Conservation (phyloP, 2,888 invertebrate species). For the Drosophila colorata region DNA sequence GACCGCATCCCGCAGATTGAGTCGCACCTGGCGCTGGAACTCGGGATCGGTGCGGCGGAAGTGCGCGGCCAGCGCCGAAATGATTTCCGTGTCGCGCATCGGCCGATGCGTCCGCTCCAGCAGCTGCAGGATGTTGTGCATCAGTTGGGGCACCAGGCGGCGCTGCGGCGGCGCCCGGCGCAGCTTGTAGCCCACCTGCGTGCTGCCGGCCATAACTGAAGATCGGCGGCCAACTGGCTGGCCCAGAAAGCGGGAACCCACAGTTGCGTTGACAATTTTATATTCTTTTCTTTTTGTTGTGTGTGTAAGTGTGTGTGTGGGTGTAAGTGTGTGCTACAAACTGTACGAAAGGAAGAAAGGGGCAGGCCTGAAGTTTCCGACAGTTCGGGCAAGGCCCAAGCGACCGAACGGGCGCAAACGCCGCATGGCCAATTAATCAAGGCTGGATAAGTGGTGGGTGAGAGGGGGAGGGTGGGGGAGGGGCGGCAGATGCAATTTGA, state of each 20-base stretch:
- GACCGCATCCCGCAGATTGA: conserved; percentile 51
- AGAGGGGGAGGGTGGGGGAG: not conserved
- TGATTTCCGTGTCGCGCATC: conserved; percentile 45
- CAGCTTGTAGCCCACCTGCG: conserved; percentile 33
- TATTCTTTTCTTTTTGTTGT: not conserved
- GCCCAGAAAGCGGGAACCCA: not conserved
- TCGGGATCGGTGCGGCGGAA: conserved; percentile 58
- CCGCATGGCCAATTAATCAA: conserved; percentile 75
- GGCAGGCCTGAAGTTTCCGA: conserved; percentile 16
- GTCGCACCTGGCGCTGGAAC: conserved; percentile 54
- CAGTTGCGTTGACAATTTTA: not conserved
- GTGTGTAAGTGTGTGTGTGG: not conserved
- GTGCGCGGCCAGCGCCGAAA: conserved; percentile 13
- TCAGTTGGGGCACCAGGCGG: conserved; percentile 25
- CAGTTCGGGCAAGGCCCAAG: conserved; percentile 29
- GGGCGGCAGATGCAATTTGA: conserved; percentile 42
- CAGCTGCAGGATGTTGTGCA: conserved; percentile 42
- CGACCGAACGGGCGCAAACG: conserved; percentile 6
- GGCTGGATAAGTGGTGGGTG: not conserved
- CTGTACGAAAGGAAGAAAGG: conserved; percentile 4
- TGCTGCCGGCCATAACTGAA: conserved; percentile 1
- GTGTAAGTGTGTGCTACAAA: not conserved
- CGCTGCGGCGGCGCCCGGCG: conserved; percentile 34
- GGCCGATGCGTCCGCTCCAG: conserved; percentile 43
- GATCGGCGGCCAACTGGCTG: not conserved